Base-by-base conservation (phyloP, 2,888 invertebrate species). In the Congeria kusceri region DNA sequence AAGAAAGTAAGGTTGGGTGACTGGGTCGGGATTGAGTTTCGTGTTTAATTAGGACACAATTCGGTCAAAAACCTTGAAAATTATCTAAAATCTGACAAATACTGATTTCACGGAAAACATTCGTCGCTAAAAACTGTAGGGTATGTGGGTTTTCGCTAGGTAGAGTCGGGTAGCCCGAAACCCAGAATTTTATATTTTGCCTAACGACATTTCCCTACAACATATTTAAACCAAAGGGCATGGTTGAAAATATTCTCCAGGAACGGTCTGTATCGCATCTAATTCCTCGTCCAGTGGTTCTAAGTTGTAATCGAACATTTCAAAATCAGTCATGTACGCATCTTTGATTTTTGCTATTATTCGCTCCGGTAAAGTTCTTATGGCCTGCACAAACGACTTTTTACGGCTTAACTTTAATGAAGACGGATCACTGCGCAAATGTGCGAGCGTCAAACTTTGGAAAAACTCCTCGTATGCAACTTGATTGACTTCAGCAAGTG, bases 221-320 rank as follows among this genome's bases (percentile, higher is more conserved):
- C 9, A 32, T 9, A 32, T 32, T 39, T 39, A 39, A 39, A 39
- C 39, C 1, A 39, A 39, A 23, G 53, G 53, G 11, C 53, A 53
- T 25, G 20, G 7, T 18, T 20, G 53, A 9, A 53, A 53, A 53
- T 4, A 53, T 23, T 53, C 53, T 25, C 20, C 53, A 53, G 23
- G 23, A 23, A 25, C 11, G 53, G 53, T 53, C 23, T 53, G 9
- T 53, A 4, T 13, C 39, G 39, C 15, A 7, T 53, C 53, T 53
- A 25, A 53, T 9, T 23, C 23, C 53, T 20, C 9, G 13, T 25
- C 53, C 25, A 53, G 53, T 2, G 53, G 53, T 11, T 74, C 15
- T 20, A 62, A 53, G 4, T 79, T 76, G 59, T 86, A 86, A n/a
- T 62, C 76, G 62, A 86, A 86, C 15, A 86, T 32, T 18, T 81